Conservation (phyloP, 1,140 invertebrate species). For the Hyles vespertilio region DNA sequence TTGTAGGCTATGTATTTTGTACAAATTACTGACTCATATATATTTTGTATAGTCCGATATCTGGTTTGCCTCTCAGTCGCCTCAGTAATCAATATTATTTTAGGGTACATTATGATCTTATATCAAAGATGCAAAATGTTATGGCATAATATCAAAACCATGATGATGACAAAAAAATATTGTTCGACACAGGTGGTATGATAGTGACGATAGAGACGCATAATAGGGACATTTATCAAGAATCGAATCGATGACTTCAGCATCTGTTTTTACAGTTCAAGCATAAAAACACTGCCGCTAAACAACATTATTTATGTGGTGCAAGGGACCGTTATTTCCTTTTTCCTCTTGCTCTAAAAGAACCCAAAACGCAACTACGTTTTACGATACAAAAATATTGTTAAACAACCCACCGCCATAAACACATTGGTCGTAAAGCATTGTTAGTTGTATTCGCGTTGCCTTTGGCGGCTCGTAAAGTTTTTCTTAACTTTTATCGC, state of each 20-base stretch:
- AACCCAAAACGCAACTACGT: constrained; percentile 5
- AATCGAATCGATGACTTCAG: neutral
- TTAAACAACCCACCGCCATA: constrained; percentile 46
- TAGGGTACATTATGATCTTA: too few relatives aligned
- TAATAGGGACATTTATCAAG: neutral
- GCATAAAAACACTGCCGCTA: too few relatives aligned
- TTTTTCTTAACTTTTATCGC: constrained; percentile 42
- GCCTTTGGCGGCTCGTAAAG: constrained; percentile 60
- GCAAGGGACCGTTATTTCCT: constrained; percentile 39
- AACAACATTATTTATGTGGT: constrained; percentile 1
- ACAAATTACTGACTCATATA: too few relatives aligned
- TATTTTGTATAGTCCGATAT: too few relatives aligned
- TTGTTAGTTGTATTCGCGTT: constrained; percentile 44
- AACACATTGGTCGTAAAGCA: constrained; percentile 50
- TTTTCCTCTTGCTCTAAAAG: constrained; percentile 23
- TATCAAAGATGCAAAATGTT: too few relatives aligned
- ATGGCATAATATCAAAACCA: too few relatives aligned
- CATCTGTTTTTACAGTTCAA: neutral
- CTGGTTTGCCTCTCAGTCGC: too few relatives aligned
- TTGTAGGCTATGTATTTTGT: too few relatives aligned
- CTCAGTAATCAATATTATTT: too few relatives aligned
- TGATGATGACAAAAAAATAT: too few relatives aligned
- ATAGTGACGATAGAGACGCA: too few relatives aligned
- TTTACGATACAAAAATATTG: constrained; percentile 37
- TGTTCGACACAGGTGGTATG: too few relatives aligned